A percentile compares a stretch with the other conserved stretches of the same genome.
These are phyloP conservation scores for Morone chrysops DNA, from an alignment of 2,113 vertebrate species.

Conservation along the genomic window DNA sequence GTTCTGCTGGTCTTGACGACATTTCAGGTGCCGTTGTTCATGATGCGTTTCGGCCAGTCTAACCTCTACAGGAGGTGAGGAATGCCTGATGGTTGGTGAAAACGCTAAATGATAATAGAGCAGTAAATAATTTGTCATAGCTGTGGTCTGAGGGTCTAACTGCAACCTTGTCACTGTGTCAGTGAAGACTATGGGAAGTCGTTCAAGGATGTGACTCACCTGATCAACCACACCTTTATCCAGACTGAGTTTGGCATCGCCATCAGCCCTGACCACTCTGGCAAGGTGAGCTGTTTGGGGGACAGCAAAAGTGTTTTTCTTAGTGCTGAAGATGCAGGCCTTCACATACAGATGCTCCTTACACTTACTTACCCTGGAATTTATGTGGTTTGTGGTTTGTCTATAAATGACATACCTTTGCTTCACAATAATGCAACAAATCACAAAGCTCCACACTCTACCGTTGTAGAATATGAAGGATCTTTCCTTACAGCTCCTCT, in stretches of 20 bases:
- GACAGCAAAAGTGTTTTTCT: neutral
- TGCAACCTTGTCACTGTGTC: conserved; percentile 50
- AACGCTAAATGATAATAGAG: neutral
- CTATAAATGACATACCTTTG: neutral
- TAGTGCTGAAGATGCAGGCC: neutral
- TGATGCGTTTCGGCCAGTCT: conserved; percentile 89
- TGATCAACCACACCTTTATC: conserved; percentile 83
- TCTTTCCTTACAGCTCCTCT: neutral
- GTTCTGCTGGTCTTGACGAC: conserved; percentile 91
- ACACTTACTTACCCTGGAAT: no score
- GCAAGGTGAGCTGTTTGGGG: conserved; percentile 85
- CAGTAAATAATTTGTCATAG: neutral
- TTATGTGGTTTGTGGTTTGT: neutral
- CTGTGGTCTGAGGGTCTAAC: conserved; percentile 33
- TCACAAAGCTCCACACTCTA: no score
- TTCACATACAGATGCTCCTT: neutral
- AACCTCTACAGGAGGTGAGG: conserved; percentile 91
- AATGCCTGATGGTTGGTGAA: neutral
- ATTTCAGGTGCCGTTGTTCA: conserved; percentile 89
- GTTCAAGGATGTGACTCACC: conserved; percentile 77
- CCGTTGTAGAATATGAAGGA: neutral
- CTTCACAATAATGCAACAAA: neutral
- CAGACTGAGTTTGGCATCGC: conserved; percentile 93
- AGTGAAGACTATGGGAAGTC: conserved; percentile 83
- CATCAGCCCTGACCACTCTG: conserved; percentile 92